Evolutionary conservation across 2,888 invertebrate species (phyloP).

Genomic region (Rosalia funebris): DNA sequence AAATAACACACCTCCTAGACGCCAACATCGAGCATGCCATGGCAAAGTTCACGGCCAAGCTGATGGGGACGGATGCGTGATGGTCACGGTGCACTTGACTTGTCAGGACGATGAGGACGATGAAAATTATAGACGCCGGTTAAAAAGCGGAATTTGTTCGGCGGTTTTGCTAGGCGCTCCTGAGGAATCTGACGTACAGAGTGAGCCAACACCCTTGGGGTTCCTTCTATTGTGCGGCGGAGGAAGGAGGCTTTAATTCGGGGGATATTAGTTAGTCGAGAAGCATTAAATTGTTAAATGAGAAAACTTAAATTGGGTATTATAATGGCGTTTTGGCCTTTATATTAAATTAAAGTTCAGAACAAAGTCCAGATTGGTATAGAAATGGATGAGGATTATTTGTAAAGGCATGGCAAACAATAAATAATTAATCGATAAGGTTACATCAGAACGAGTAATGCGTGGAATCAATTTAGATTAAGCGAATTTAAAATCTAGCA

Average conservation of each 20-base stretch:
- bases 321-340: no score
- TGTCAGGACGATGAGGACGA: slow-evolving; percentile 1
- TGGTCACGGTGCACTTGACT: slow-evolving; percentile 19
- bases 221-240: background rate
- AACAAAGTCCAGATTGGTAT: no score
- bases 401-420: no score
- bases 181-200: background rate
- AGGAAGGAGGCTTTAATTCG: background rate
- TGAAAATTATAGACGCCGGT: slow-evolving; percentile 8
- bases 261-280: background rate
- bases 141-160: background rate
- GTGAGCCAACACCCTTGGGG: background rate
- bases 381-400: no score
- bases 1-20: no score
- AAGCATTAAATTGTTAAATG: background rate
- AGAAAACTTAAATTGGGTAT: background rate
- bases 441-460: no score
- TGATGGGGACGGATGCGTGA: slow-evolving; percentile 1
- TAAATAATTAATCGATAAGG: no score
- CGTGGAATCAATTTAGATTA: no score
- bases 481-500: no score
- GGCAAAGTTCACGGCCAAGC: slow-evolving; percentile 18
- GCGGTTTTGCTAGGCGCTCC: background rate
- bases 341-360: no score
- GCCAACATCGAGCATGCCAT: slow-evolving; percentile 1